Evolutionary conservation across 2,888 invertebrate genomes (phyloP), one percentile per base, ranked within the genome.

Genomic region (Willowsia nigromaculata): DNA sequence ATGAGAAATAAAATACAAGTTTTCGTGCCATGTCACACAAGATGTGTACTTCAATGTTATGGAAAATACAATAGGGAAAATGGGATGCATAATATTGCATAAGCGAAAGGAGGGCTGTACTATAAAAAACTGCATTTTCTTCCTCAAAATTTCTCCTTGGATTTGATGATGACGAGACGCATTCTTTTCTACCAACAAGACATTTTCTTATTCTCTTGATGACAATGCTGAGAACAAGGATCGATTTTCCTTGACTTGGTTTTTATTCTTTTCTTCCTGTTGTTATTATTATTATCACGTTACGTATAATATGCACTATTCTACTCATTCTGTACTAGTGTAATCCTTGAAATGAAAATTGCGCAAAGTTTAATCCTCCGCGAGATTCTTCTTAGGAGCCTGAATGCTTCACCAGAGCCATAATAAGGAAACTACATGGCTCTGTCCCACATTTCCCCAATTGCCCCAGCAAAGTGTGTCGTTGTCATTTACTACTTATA

Each of bases 361-460:
- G 74, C 74, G 47, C 47, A 74, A 74, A 74, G 13, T 74, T 74
- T 74, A 47, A 74, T 74, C 47, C 74, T 47, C 47, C 27, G 0
- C 13, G 4, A 74, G 15, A 43, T 22, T 74, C 47, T 27, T 47
- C 47, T 50, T 25, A 47, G n/a, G 15, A 13, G 9, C 2, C 3
- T 11, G 11, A 30, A 47, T 74, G 18, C 22, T 22, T 18, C 37
- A 74, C 27, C 27, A 13, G 47, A 27, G 13, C 33, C 74, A 43
- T 25, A 68, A 18, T 33, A 74, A 71, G 18, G 83, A 71, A 68
- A 84, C n/a, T n/a, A 27, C 18, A 13, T 50, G 15, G 7, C 40
- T 84, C 25, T 84, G 84, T 71, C 84, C 84, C 84, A 84, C 50
- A 71, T 84, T 65, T 30, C 71, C 71, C 84, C 81, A 40, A 37